Conservation (phyloP, 1,140 invertebrate species). For the Galendromus occidentalis region DNA sequence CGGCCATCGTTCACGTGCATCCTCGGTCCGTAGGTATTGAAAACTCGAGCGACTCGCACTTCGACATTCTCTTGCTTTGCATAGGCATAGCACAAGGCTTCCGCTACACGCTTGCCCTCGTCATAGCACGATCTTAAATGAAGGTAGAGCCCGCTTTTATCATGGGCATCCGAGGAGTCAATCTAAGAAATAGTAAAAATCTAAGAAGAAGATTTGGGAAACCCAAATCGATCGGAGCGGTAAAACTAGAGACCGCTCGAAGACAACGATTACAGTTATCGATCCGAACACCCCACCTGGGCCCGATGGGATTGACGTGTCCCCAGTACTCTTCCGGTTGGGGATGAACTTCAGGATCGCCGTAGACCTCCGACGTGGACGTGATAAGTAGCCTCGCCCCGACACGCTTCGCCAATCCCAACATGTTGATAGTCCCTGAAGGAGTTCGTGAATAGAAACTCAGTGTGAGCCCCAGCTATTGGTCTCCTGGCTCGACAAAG, state of each 20-base stretch:
- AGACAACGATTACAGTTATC: background rate
- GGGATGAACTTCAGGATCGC: conserved; percentile 88
- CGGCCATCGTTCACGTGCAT: conserved; percentile 99
- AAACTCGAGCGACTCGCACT: conserved; percentile 88
- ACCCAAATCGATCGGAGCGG: conserved; percentile 38
- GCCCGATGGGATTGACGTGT: conserved; percentile 92
- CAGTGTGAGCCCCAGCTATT: no score
- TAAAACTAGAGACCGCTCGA: conserved; percentile 17
- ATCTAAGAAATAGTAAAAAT: no score
- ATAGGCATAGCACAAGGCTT: conserved; percentile 90
- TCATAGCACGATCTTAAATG: conserved; percentile 86
- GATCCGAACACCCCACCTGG: conserved; percentile 12
- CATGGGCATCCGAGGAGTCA: no score
- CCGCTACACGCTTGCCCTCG: conserved; percentile 91
- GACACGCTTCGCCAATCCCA: conserved; percentile 76
- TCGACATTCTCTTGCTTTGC: conserved; percentile 84
- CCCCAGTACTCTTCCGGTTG: conserved; percentile 94
- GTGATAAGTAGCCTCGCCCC: conserved; percentile 85
- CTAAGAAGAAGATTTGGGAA: no score
- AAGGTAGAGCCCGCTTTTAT: background rate
- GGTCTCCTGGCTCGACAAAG: no score
- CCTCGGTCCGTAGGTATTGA: conserved; percentile 97
- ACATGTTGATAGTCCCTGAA: conserved; percentile 81
- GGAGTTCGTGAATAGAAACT: background rate
- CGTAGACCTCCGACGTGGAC: conserved; percentile 96